A percentile compares a stretch with the other conserved stretches of the same genome.
These are phyloP conservation scores for Cynocephalus volans DNA, from an alignment of 2,113 vertebrate genomes.

Conservation along the genomic window DNA sequence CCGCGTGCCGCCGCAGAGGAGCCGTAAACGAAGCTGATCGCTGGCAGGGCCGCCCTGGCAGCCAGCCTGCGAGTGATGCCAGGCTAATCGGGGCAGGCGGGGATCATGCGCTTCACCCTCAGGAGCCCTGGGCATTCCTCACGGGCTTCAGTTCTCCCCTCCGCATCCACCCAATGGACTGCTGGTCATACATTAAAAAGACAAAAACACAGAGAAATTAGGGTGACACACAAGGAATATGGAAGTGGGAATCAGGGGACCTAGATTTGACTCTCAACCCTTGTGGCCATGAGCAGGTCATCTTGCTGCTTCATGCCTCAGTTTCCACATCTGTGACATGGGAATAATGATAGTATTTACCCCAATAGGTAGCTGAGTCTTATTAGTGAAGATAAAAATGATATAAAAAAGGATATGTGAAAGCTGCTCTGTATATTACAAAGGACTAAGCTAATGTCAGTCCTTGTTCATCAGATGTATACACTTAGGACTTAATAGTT, in stretches of 20 bases:
- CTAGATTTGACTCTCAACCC: background rate
- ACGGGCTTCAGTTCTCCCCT: background rate
- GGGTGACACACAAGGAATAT: background rate
- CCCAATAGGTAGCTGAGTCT: background rate
- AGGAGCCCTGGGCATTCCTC: background rate
- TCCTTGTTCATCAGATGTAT: background rate
- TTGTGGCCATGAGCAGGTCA: background rate
- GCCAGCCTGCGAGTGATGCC: background rate
- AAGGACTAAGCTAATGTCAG: background rate
- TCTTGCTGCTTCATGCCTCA: background rate
- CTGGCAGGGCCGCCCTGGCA: background rate
- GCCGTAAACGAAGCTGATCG: background rate
- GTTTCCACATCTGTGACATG: background rate
- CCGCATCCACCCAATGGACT: background rate
- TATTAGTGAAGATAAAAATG: constrained; percentile 9
- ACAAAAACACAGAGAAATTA: background rate
- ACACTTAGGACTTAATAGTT: background rate
- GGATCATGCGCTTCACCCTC: background rate
- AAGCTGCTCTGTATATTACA: constrained; percentile 3
- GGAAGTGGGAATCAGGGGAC: background rate
- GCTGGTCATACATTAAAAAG: background rate
- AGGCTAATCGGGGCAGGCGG: background rate
- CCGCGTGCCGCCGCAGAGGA: background rate
- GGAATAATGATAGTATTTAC: background rate
- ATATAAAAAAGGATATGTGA: background rate